Conservation (phyloP, 2,888 invertebrate species). For the Ectemnius cavifrons region DNA sequence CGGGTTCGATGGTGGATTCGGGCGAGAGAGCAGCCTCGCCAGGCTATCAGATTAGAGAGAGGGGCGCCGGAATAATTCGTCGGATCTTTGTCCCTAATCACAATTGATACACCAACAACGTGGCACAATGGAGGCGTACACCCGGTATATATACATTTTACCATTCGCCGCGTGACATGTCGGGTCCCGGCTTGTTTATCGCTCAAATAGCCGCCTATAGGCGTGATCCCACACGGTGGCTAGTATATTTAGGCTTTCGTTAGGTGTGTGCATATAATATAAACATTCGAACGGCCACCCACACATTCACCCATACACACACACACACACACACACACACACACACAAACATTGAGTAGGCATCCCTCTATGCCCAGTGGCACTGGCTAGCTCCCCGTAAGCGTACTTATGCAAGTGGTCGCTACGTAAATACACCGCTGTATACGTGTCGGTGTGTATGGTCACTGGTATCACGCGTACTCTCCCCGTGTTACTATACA, state of each 20-base stretch:
- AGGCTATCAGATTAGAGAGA: conserved; percentile 64
- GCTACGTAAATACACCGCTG: conserved; percentile 28
- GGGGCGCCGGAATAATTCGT: conserved; percentile 62
- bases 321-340: conserved; percentile 22
- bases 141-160: conserved; percentile 63
- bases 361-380: background rate
- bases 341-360: conserved; percentile 1
- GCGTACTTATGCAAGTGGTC: background rate
- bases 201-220: conserved; percentile 65
- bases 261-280: conserved; percentile 63
- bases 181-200: conserved; percentile 60
- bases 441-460: conserved; percentile 18
- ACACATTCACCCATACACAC: conserved; percentile 38
- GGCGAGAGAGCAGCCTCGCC: conserved; percentile 27
- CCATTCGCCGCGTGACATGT: conserved; percentile 64
- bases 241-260: conserved; percentile 67
- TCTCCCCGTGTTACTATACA: background rate
- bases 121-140: conserved; percentile 63
- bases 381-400: background rate
- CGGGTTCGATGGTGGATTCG: background rate
- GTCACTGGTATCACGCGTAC: background rate
- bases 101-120: conserved; percentile 65
- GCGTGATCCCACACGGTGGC: conserved; percentile 62
- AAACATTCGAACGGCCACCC: conserved; percentile 59
- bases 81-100: conserved; percentile 67